These are phyloP conservation scores for Mylabris sibirica DNA, from an alignment of 2,888 invertebrate species.

Conservation along the genomic window DNA sequence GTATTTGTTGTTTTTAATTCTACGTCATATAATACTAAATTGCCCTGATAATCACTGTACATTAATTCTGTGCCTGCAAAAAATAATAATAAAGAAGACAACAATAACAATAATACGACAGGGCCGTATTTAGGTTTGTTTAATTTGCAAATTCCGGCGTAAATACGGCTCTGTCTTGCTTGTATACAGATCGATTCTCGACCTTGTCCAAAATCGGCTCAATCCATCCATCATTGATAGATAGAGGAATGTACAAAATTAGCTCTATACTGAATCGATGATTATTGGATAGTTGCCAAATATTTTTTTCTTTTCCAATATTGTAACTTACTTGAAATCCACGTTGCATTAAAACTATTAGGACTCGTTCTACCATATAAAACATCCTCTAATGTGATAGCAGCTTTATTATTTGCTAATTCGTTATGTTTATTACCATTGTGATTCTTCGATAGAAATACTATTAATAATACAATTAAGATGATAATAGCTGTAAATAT, in stretches of 20 bases:
- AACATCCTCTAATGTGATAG: slow-evolving; percentile 74
- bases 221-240: no score
- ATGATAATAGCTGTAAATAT: slow-evolving; percentile 67
- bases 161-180: no score
- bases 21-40: slow-evolving; percentile 67
- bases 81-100: slow-evolving; percentile 31
- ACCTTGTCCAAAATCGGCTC: not conserved
- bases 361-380: slow-evolving; percentile 73
- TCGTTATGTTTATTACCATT: slow-evolving; percentile 29
- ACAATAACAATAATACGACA: not conserved
- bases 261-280: not conserved
- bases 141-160: not conserved
- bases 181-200: not conserved
- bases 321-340: slow-evolving; percentile 74
- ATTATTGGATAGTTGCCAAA: not conserved
- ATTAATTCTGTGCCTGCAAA: slow-evolving; percentile 71
- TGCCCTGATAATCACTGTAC: slow-evolving; percentile 68
- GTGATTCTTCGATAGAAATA: slow-evolving; percentile 45
- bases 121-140: not conserved
- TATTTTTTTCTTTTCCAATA: no score
- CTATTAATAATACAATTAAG: slow-evolving; percentile 67
- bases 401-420: slow-evolving; percentile 43
- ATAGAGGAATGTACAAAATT: not conserved
- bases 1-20: slow-evolving; percentile 33
- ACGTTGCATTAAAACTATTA: slow-evolving; percentile 79